Percentiles rank a stretch among this genome's conserved stretches.
phyloP scores from a whole-genome alignment of 2,888 invertebrate species.

The Harmothoe impar region DNA sequence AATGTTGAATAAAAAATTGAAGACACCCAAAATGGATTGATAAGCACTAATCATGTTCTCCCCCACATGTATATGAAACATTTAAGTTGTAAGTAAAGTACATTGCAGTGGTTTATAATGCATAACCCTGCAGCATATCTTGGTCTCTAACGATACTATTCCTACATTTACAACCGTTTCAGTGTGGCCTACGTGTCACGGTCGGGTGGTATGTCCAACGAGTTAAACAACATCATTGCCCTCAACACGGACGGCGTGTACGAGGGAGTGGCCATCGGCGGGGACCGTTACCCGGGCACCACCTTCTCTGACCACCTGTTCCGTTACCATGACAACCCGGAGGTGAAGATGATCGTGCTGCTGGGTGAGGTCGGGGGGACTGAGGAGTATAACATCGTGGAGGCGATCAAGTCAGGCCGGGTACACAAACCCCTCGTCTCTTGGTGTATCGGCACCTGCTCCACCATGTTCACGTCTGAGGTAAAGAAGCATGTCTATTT shows the following conservation, averaged over 20 bases:
- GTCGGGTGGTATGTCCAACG: conserved; percentile 99
- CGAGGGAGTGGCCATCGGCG: conserved; percentile 99
- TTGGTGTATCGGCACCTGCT: conserved; percentile 97
- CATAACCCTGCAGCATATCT: too few relatives aligned
- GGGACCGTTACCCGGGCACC: conserved; percentile 98
- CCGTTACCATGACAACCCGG: conserved; percentile 88
- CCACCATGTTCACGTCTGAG: conserved; percentile 85
- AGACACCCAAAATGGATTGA: too few relatives aligned
- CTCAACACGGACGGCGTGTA: conserved; percentile 98
- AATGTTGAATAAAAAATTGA: too few relatives aligned
- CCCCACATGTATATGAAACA: too few relatives aligned
- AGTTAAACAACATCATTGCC: conserved; percentile 98
- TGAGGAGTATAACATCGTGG: conserved; percentile 98
- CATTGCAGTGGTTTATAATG: too few relatives aligned
- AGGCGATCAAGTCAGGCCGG: conserved; percentile 90
- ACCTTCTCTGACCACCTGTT: conserved; percentile 98
- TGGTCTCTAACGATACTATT: too few relatives aligned
- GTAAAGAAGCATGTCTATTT: conserved; percentile 72
- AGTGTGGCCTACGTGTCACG: conserved; percentile 99
- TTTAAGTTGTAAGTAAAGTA: too few relatives aligned
- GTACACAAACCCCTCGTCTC: conserved; percentile 97
- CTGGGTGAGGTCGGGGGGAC: conserved; percentile 99
- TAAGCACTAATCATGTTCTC: too few relatives aligned
- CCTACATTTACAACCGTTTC: too few relatives aligned
- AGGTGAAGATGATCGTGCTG: conserved; percentile 95